These are phyloP conservation scores for Festucalex cinctus DNA, from an alignment of 2,113 vertebrate species.

Conservation along the genomic window DNA sequence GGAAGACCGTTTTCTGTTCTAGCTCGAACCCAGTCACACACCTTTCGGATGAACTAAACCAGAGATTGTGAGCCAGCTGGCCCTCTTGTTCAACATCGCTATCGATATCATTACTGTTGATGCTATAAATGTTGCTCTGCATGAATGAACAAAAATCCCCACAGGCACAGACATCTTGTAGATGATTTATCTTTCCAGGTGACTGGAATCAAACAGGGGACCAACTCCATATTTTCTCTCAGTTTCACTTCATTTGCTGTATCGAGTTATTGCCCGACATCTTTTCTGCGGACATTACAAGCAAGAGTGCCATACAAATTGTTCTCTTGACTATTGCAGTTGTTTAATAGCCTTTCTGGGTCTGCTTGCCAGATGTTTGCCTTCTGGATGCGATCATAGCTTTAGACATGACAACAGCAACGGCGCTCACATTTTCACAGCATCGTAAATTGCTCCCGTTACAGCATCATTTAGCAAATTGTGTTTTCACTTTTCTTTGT, in stretches of 20 bases:
- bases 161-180: neutral
- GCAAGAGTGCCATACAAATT: slow-evolving; percentile 12
- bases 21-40: neutral
- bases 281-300: slow-evolving; percentile 25
- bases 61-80: neutral
- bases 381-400: slow-evolving; percentile 64
- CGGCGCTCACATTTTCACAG: slow-evolving; percentile 31
- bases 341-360: slow-evolving; percentile 26
- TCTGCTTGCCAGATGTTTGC: slow-evolving; percentile 87
- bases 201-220: neutral
- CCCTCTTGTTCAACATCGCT: neutral
- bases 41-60: neutral
- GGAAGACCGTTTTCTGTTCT: neutral
- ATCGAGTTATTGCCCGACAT: neutral
- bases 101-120: neutral
- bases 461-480: slow-evolving; percentile 11
- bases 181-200: neutral
- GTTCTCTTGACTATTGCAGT: slow-evolving; percentile 22
- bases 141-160: neutral
- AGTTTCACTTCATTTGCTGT: slow-evolving; percentile 1
- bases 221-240: slow-evolving; percentile 1
- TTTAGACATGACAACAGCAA: slow-evolving; percentile 41
- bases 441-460: slow-evolving; percentile 20
- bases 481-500: slow-evolving; percentile 14
- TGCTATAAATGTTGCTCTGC: neutral